Evolutionary conservation across 2,113 vertebrate genomes (phyloP).

Genomic region (crab-eating macaque (Macaca fascicularis)): DNA sequence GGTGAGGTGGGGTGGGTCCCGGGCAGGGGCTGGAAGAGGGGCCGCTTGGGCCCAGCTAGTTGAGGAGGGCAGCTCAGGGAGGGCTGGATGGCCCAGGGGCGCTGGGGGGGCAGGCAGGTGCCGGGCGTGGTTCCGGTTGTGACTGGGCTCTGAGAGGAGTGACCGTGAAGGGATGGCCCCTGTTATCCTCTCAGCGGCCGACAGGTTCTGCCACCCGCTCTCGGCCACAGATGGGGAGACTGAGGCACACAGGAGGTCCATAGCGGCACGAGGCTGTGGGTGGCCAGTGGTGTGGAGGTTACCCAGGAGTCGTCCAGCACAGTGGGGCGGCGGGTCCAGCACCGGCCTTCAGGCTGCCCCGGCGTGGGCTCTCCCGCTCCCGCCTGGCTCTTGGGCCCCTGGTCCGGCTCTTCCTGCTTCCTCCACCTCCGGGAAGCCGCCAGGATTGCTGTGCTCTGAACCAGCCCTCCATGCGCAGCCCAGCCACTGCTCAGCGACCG

Average conservation of each 20-base stretch:
- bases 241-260: background rate
- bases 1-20: background rate
- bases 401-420: conserved; percentile 66
- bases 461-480: background rate
- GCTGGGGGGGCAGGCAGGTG: background rate
- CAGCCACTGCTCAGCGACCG: background rate
- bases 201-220: too few relatives aligned
- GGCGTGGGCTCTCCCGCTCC: background rate
- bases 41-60: background rate
- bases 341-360: rapidly evolving
- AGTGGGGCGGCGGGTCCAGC: rapidly evolving
- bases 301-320: background rate
- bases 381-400: background rate
- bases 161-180: background rate
- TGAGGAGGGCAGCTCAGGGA: background rate
- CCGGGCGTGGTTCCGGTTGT: background rate
- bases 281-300: background rate
- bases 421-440: conserved; percentile 73
- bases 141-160: background rate
- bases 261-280: rapidly evolving
- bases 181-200: too few relatives aligned
- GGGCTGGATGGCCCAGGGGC: rapidly evolving
- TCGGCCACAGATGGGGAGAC: background rate
- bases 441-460: background rate
- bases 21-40: background rate